A percentile compares a stretch with the other conserved stretches of the same genome.
Conservation (phyloP, 92 coral and sea anemone species). For the Bergia sp. region DNA sequence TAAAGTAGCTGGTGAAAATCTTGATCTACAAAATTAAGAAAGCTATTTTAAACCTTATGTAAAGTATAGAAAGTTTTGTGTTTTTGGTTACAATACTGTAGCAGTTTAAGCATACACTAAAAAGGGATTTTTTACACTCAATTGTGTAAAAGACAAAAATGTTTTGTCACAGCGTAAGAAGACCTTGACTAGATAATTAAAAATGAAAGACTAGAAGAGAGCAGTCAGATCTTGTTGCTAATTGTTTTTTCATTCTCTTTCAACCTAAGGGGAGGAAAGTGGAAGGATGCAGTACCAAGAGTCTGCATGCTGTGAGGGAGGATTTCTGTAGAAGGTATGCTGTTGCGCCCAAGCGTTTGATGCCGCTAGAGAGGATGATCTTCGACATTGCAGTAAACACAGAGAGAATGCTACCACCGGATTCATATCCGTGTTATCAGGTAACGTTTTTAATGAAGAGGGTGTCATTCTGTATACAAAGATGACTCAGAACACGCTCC, state of each 20-base stretch:
- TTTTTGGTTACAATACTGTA: too few relatives aligned
- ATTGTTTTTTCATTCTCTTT: background rate
- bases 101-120: too few relatives aligned
- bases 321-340: constrained; percentile 20
- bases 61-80: too few relatives aligned
- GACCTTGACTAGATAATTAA: too few relatives aligned
- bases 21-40: too few relatives aligned
- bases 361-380: constrained; percentile 19
- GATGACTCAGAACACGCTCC: background rate
- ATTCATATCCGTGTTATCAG: constrained; percentile 7
- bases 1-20: too few relatives aligned
- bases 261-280: background rate
- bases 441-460: background rate
- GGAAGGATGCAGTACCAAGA: background rate
- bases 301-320: background rate
- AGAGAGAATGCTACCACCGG: constrained; percentile 24
- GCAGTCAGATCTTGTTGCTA: background rate
- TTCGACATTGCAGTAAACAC: constrained; percentile 34
- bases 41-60: too few relatives aligned
- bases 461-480: background rate
- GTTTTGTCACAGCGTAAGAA: too few relatives aligned
- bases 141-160: too few relatives aligned
- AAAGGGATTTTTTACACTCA: too few relatives aligned
- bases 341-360: constrained; percentile 37
- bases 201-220: too few relatives aligned